phyloP scores from a whole-genome alignment of 2,113 vertebrate genomes.

The Macquaria ambigua region DNA sequence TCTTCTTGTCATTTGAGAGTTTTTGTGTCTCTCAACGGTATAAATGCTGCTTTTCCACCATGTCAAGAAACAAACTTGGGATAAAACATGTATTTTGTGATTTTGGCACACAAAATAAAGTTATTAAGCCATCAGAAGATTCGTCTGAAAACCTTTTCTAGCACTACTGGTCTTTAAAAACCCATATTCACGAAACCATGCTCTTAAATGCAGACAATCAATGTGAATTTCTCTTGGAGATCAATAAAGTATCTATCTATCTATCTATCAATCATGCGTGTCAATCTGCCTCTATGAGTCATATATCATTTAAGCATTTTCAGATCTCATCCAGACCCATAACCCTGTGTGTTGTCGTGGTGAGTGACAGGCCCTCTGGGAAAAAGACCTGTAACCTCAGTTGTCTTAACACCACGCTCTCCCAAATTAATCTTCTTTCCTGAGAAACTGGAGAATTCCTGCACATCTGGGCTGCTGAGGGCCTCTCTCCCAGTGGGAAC shows the following conservation, averaged over 20 bases:
- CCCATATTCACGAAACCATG: background rate
- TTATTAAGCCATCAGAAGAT: background rate
- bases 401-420: slow-evolving; percentile 55
- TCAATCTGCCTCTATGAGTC: background rate
- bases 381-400: slow-evolving; percentile 17
- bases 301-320: background rate
- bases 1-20: no score
- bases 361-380: slow-evolving; percentile 38
- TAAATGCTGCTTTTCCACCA: background rate
- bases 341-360: background rate
- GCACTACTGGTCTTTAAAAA: background rate
- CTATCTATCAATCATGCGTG: no score
- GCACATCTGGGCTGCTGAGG: slow-evolving; percentile 68
- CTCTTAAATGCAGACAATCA: background rate
- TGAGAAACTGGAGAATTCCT: slow-evolving; percentile 34
- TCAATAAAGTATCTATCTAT: no score
- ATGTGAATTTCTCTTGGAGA: no score
- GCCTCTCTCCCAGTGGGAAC: slow-evolving; percentile 47
- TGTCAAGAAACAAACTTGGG: background rate
- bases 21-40: background rate
- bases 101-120: background rate
- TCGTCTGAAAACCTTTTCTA: no score
- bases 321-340: no score
- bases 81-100: background rate
- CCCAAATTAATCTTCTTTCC: slow-evolving; percentile 41